Evolutionary conservation across 2,888 invertebrate species (phyloP).

Genomic region (Xestobium rufovillosum): DNA sequence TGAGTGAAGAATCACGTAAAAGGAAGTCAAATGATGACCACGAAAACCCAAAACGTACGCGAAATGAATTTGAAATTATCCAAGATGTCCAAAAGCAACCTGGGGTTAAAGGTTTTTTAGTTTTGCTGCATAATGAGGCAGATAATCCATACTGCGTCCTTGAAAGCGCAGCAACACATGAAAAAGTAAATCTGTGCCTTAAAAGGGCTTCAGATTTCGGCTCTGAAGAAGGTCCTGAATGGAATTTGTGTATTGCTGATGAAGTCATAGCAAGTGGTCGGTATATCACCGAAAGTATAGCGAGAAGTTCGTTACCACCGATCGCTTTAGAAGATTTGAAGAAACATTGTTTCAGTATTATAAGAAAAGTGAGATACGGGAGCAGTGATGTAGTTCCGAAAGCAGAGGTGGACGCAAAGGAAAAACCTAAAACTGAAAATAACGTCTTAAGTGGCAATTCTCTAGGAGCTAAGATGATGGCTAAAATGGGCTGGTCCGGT

Average conservation of each 20-base stretch:
- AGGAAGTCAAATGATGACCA: too few relatives aligned
- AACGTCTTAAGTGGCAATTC: background rate
- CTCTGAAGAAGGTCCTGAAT: too few relatives aligned
- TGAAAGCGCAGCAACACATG: too few relatives aligned
- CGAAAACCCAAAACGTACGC: too few relatives aligned
- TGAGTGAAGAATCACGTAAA: too few relatives aligned
- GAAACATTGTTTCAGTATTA: background rate
- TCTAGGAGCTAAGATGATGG: conserved; percentile 30
- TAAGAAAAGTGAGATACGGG: background rate
- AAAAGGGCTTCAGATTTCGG: too few relatives aligned
- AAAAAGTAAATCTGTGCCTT: too few relatives aligned
- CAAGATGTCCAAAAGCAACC: too few relatives aligned
- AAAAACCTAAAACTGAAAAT: background rate
- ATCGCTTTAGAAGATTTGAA: conserved; percentile 2
- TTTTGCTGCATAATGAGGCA: too few relatives aligned
- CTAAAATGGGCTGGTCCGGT: conserved; percentile 33
- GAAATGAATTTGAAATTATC: too few relatives aligned
- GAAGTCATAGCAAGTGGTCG: background rate
- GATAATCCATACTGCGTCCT: too few relatives aligned
- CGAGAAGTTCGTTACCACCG: conserved; percentile 1
- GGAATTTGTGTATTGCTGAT: background rate
- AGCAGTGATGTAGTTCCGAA: background rate
- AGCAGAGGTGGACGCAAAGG: background rate
- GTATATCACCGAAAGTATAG: background rate
- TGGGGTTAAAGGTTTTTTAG: too few relatives aligned